Evolutionary conservation across 2,888 invertebrate species (phyloP).

Genomic region (Tromatobia lineatoria): DNA sequence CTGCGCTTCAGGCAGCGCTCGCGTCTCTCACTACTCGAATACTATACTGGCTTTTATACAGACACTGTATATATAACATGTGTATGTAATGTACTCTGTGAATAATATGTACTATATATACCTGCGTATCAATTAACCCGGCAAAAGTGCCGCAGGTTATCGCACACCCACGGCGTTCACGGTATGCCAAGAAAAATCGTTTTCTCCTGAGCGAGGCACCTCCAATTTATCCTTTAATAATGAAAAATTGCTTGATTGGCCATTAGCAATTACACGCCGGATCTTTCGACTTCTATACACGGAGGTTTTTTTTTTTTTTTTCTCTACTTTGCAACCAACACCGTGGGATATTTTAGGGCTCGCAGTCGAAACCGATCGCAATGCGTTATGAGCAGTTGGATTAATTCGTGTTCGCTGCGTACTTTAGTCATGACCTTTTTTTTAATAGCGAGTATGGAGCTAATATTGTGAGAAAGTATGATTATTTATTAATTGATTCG

Average conservation of each 20-base stretch:
- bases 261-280: conserved; percentile 66
- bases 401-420: conserved; percentile 1
- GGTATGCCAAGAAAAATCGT: conserved; percentile 61
- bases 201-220: conserved; percentile 55
- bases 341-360: conserved; percentile 56
- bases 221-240: conserved; percentile 66
- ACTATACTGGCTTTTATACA: conserved; percentile 22
- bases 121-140: conserved; percentile 66
- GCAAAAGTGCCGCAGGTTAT: conserved; percentile 67
- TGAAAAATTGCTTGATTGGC: conserved; percentile 66
- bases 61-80: conserved; percentile 4
- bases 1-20: conserved; percentile 66
- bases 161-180: conserved; percentile 67
- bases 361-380: background rate
- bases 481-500: too few relatives aligned
- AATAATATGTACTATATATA: conserved; percentile 51
- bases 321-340: conserved; percentile 16
- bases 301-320: background rate
- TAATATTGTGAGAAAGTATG: background rate
- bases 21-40: background rate
- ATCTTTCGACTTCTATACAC: conserved; percentile 45
- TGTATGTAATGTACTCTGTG: conserved; percentile 35
- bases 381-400: background rate
- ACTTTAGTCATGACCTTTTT: background rate
- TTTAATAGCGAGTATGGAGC: background rate